Evolutionary conservation across 2,888 invertebrate species (phyloP).

Genomic region (Nasonovia ribisnigri): DNA sequence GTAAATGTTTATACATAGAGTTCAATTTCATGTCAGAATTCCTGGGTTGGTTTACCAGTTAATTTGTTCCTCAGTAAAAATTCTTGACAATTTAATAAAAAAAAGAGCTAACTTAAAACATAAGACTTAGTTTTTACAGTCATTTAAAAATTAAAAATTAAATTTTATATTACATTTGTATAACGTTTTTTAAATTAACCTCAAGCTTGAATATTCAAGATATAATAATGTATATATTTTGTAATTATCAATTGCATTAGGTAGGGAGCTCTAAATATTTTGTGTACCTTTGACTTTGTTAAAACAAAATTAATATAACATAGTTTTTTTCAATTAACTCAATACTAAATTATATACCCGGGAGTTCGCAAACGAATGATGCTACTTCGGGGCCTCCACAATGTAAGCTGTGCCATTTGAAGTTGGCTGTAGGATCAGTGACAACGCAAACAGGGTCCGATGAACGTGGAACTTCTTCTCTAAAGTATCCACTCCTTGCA

Average conservation of each 20-base stretch:
- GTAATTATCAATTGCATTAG: neutral
- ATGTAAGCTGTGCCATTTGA: constrained; percentile 81
- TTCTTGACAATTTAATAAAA: too few species aligned
- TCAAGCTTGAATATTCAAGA: neutral
- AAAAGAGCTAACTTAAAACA: too few species aligned
- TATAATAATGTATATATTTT: neutral
- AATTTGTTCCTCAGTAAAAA: too few species aligned
- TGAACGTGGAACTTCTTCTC: constrained; percentile 76
- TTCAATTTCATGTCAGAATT: too few species aligned
- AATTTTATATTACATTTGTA: too few species aligned
- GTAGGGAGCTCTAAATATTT: neutral
- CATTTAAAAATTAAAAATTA: too few species aligned
- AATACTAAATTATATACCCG: constrained; percentile 72
- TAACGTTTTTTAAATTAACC: neutral
- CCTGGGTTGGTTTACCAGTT: too few species aligned
- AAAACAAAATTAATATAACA: neutral
- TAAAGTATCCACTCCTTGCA: constrained; percentile 77
- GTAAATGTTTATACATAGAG: too few species aligned
- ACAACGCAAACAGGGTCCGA: constrained; percentile 80
- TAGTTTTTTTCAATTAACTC: neutral
- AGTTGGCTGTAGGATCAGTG: constrained; percentile 82
- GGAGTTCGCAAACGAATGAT: constrained; percentile 84
- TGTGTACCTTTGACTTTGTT: neutral
- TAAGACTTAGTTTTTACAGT: too few species aligned
- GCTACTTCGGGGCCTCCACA: constrained; percentile 84